Conservation (phyloP, 2,113 vertebrate species). For the Ploceus nigricollis region DNA sequence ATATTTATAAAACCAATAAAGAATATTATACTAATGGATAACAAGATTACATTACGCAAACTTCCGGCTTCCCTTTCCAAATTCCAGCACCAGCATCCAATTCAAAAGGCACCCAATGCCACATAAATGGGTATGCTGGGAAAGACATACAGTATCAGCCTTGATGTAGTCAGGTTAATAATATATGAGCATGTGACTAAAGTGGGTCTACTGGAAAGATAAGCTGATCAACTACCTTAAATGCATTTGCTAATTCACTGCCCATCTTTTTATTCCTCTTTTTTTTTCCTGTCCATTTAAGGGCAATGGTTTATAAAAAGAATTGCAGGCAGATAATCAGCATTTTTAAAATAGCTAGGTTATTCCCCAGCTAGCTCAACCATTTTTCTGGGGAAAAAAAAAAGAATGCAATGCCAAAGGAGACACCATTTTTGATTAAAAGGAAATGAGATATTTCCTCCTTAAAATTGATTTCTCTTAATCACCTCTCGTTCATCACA, state of each 20-base stretch:
- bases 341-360: neutral
- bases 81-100: conserved; percentile 1
- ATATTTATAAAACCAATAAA: neutral
- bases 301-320: neutral
- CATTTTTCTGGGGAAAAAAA: neutral
- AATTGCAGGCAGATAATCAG: neutral
- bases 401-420: neutral
- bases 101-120: neutral
- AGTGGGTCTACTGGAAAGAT: conserved; percentile 34
- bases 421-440: conserved; percentile 9
- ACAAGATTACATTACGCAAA: conserved; percentile 14
- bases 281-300: neutral
- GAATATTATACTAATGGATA: neutral
- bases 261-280: neutral
- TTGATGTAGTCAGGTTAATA: conserved; percentile 52
- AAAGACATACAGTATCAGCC: neutral
- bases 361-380: neutral
- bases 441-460: neutral
- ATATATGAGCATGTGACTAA: conserved; percentile 31
- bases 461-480: neutral
- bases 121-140: neutral
- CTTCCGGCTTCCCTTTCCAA: conserved; percentile 1
- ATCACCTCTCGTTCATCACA: neutral
- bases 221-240: conserved; percentile 35
- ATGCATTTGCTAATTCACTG: conserved; percentile 55